A percentile compares a stretch with the other conserved stretches of the same genome.
Conservation (phyloP, 2,797 vertebrate genomes). For the Sus cebifrons region DNA sequence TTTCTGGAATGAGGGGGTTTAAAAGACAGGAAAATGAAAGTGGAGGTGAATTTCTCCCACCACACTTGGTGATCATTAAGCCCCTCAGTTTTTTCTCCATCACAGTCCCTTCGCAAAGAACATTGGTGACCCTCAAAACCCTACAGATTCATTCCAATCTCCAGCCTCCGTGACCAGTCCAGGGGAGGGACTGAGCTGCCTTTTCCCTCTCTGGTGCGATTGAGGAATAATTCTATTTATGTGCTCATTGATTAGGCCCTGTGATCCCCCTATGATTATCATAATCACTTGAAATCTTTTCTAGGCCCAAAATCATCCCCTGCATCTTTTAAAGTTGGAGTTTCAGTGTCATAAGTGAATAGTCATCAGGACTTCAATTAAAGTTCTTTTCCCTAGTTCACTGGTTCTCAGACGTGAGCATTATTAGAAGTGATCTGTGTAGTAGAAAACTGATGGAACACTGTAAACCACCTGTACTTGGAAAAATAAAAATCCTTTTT, state of each 20-base stretch:
- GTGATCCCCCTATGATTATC: neutral
- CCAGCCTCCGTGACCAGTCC: neutral
- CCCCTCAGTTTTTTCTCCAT: neutral
- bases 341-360: neutral
- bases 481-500: no score
- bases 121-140: neutral
- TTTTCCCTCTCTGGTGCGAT: neutral
- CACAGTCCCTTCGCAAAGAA: neutral
- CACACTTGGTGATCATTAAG: neutral
- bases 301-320: neutral
- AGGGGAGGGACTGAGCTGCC: neutral
- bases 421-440: no score
- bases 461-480: no score
- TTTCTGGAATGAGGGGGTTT: neutral
- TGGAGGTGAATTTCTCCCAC: neutral
- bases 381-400: neutral
- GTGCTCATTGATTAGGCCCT: neutral
- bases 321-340: neutral
- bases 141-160: neutral
- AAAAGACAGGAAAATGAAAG: neutral
- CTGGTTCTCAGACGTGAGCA: neutral
- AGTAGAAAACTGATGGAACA: no score
- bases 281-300: neutral
- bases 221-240: neutral
- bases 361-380: neutral